Evolutionary conservation across 1,140 invertebrate species (phyloP).

Genomic region (Atta colombica): DNA sequence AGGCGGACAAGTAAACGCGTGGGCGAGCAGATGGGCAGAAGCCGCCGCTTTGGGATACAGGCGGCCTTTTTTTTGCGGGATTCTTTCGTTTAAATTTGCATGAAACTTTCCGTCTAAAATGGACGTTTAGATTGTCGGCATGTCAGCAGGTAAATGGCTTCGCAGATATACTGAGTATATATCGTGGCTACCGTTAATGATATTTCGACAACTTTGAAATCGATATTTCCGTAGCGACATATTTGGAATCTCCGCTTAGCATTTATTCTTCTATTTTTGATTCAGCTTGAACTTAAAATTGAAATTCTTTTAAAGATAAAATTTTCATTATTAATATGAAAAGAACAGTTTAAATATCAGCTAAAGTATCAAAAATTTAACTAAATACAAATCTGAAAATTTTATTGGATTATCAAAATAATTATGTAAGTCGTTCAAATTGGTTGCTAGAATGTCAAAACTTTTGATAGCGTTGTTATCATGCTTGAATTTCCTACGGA

Average conservation of each 20-base stretch:
- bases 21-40: conserved; percentile 51
- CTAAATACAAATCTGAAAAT: no score
- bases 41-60: conserved; percentile 29
- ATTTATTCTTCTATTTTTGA: neutral
- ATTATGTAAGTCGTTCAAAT: no score
- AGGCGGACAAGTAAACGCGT: conserved; percentile 35
- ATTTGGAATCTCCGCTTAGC: neutral
- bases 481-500: no score
- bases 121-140: conserved; percentile 35
- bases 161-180: neutral
- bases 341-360: no score
- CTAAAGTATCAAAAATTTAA: no score
- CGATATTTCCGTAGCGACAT: conserved; percentile 7
- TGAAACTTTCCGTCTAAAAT: conserved; percentile 44
- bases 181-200: conserved; percentile 2
- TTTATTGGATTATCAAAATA: no score
- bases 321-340: no score
- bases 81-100: conserved; percentile 49
- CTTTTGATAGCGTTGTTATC: no score
- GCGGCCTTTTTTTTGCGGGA: conserved; percentile 29
- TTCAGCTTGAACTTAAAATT: neutral
- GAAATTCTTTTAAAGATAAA: neutral
- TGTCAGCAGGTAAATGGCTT: conserved; percentile 37
- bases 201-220: neutral
- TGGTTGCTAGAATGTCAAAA: no score